Percentiles rank a stretch among this genome's conserved stretches.
Evolutionary conservation across 2,113 vertebrate species (phyloP).

Genomic region (Cololabis saira): DNA sequence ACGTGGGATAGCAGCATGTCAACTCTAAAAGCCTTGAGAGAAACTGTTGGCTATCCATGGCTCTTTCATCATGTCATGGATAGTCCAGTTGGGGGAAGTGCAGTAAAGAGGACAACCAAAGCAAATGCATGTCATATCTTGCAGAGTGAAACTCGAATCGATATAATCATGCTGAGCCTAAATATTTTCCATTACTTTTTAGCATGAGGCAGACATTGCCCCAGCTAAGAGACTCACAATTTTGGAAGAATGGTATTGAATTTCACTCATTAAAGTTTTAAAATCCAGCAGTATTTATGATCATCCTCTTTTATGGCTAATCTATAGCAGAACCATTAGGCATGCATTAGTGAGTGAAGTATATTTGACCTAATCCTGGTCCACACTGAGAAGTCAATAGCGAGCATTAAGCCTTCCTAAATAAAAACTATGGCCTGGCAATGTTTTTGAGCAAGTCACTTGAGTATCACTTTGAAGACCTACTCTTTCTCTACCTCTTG

Average conservation of each 20-base stretch:
- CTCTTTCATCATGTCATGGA: constrained; percentile 39
- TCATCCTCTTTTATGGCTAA: constrained; percentile 74
- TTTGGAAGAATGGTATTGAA: constrained; percentile 60
- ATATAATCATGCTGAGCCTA: constrained; percentile 47
- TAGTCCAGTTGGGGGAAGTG: constrained; percentile 31
- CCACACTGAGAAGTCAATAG: constrained; percentile 74
- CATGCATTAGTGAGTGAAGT: constrained; percentile 76
- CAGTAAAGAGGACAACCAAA: constrained; percentile 25
- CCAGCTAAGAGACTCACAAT: constrained; percentile 30
- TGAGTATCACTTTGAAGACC: constrained; percentile 69
- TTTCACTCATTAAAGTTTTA: constrained; percentile 81
- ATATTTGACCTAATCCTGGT: constrained; percentile 74
- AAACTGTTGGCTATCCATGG: constrained; percentile 1
- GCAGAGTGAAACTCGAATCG: constrained; percentile 15
- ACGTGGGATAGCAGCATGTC: constrained; percentile 39
- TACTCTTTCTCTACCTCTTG: constrained; percentile 33
- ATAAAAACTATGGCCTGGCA: constrained; percentile 66
- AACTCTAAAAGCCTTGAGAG: constrained; percentile 41
- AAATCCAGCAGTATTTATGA: constrained; percentile 74
- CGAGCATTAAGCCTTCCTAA: constrained; percentile 73
- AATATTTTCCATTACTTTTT: constrained; percentile 48
- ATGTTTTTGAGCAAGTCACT: constrained; percentile 65
- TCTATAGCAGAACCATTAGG: constrained; percentile 79
- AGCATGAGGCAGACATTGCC: constrained; percentile 11
- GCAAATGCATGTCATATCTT: constrained; percentile 35